These are phyloP conservation scores for Cacatua alba DNA, from an alignment of 2,113 vertebrate species.

Conservation along the genomic window DNA sequence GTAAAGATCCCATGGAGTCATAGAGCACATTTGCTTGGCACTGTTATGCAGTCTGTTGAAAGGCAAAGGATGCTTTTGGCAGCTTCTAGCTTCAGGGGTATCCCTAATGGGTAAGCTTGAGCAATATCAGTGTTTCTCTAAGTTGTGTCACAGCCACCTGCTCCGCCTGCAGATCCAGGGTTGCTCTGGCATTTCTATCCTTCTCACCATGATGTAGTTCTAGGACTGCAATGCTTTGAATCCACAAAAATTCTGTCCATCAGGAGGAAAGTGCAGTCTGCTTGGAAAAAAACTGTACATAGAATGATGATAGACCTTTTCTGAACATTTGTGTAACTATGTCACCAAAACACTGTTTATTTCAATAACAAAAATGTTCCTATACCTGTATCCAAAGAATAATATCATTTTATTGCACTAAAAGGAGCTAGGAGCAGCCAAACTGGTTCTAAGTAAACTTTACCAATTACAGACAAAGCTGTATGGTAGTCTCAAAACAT, in stretches of 20 bases:
- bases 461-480: not conserved
- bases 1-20: not conserved
- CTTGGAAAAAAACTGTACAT: not conserved
- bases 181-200: not conserved
- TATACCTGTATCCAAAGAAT: not conserved
- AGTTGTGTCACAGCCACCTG: not conserved
- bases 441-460: not conserved
- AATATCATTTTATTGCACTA: not conserved
- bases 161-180: not conserved
- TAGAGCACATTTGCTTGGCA: not conserved
- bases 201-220: not conserved
- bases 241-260: fast-evolving
- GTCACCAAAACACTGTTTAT: not conserved
- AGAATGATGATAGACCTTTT: not conserved
- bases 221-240: not conserved
- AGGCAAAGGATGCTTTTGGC: not conserved
- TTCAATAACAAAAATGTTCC: not conserved
- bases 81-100: not conserved
- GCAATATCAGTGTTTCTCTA: not conserved
- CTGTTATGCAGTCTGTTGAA: not conserved
- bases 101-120: not conserved
- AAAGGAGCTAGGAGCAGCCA: not conserved
- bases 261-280: not conserved
- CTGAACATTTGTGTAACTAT: not conserved
- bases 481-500: not conserved